Conservation (phyloP, 2,113 vertebrate species). For the Barnardius zonarius region DNA sequence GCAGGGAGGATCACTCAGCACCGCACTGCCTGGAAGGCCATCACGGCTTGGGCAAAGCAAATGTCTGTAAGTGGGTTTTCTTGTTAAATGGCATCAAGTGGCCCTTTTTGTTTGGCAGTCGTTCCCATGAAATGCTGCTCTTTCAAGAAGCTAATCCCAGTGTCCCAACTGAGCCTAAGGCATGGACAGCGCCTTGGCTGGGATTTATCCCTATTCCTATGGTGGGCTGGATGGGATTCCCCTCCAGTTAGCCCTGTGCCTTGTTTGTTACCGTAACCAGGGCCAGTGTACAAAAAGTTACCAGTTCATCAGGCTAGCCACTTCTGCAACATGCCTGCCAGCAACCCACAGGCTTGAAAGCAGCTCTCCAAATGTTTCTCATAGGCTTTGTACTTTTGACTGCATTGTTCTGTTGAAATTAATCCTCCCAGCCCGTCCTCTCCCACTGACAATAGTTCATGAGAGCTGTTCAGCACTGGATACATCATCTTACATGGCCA, state of each 20-base stretch:
- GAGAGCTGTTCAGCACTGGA: not conserved
- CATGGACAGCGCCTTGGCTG: not conserved
- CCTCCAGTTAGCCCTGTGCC: not conserved
- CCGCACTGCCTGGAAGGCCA: not conserved
- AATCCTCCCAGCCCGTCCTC: not conserved
- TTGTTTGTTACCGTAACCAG: not conserved
- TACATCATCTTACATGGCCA: not conserved
- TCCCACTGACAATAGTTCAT: not conserved
- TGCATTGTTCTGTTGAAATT: not conserved
- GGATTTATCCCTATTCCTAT: rapidly evolving
- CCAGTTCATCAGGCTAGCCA: not conserved
- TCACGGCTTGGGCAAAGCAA: not conserved
- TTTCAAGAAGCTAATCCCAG: not conserved
- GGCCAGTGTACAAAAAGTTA: not conserved
- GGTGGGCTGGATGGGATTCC: not conserved
- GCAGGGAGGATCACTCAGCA: not conserved
- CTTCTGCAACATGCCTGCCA: not conserved
- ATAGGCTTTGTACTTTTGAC: not conserved
- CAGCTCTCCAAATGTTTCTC: not conserved
- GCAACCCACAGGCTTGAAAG: not conserved
- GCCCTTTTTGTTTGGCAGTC: rapidly evolving
- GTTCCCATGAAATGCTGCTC: not conserved
- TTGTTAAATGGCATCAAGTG: not conserved
- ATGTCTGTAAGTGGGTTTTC: not conserved
- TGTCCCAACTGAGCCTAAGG: rapidly evolving